phyloP scores from a whole-genome alignment of 2,888 invertebrate genomes.

The Carpatolechia fugitivella region DNA sequence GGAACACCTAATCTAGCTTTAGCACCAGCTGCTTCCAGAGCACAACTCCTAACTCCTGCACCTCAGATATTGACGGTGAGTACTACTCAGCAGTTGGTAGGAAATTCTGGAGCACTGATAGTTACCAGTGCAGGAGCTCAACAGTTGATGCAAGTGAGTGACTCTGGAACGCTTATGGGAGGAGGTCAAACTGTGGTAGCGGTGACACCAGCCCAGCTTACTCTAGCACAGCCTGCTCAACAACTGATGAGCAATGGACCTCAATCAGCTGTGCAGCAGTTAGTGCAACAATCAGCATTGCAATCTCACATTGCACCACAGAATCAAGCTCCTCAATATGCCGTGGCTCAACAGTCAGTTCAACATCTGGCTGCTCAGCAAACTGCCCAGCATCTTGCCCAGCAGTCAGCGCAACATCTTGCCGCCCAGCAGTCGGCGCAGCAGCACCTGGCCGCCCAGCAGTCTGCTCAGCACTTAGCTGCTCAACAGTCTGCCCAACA shows the following conservation, averaged over 20 bases:
- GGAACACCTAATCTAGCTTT: constrained; percentile 62
- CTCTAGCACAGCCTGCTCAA: constrained; percentile 60
- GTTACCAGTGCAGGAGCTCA: constrained; percentile 75
- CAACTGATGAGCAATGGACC: constrained; percentile 65
- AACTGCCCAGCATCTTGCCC: constrained; percentile 51
- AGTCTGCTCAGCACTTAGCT: constrained; percentile 51
- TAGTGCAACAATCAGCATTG: constrained; percentile 64
- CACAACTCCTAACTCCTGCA: constrained; percentile 68
- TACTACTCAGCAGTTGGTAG: constrained; percentile 71
- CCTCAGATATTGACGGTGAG: constrained; percentile 71
- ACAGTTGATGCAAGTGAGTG: constrained; percentile 75
- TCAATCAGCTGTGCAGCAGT: constrained; percentile 65
- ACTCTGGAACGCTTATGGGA: constrained; percentile 71
- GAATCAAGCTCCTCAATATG: constrained; percentile 63
- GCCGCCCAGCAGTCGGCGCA: constrained; percentile 54
- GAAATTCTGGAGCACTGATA: constrained; percentile 70
- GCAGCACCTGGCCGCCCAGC: constrained; percentile 47
- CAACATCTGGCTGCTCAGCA: constrained; percentile 48
- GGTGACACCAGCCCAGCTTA: constrained; percentile 68
- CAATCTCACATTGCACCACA: constrained; percentile 61
- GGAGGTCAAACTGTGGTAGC: constrained; percentile 73
- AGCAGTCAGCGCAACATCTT: constrained; percentile 55
- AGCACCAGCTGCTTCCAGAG: constrained; percentile 67
- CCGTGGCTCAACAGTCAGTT: constrained; percentile 58
- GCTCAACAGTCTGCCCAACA: constrained; percentile 39